phyloP scores from a whole-genome alignment of 1,140 invertebrate genomes.

The Vollenhovia emeryi region DNA sequence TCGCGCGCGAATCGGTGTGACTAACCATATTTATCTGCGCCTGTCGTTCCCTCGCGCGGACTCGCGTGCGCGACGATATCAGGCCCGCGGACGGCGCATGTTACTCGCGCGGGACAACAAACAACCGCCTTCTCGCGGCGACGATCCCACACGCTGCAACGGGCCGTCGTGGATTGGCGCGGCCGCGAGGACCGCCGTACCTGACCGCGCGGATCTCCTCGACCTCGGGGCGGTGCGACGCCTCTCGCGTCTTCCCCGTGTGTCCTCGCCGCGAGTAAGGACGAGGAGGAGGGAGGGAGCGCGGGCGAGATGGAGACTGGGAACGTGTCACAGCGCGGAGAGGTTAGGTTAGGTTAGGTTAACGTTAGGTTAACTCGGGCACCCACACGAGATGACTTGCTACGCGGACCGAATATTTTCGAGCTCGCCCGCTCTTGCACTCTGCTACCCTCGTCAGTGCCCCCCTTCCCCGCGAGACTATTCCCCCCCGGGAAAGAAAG shows the following conservation, averaged over 20 bases:
- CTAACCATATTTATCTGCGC: conserved; percentile 79
- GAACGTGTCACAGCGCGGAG: background rate
- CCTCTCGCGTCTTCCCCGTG: too few species aligned
- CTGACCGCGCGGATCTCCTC: too few species aligned
- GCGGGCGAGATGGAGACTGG: too few species aligned
- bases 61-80: conserved; percentile 53
- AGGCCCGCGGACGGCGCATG: conserved; percentile 52
- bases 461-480: too few species aligned
- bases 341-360: too few species aligned
- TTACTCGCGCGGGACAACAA: conserved; percentile 67
- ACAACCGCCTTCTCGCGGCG: conserved; percentile 54
- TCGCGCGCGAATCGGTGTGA: conserved; percentile 29
- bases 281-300: background rate
- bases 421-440: too few species aligned
- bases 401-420: background rate
- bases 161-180: too few species aligned
- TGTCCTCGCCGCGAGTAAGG: background rate
- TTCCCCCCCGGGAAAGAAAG: too few species aligned
- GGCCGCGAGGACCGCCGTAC: too few species aligned
- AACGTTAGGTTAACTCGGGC: background rate
- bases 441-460: too few species aligned
- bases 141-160: too few species aligned
- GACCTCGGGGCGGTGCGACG: too few species aligned
- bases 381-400: background rate
- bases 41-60: conserved; percentile 54